Percentiles rank a stretch among this genome's conserved stretches.
Conservation (phyloP, 2,888 invertebrate genomes). For the Caenorhabditis virilis region DNA sequence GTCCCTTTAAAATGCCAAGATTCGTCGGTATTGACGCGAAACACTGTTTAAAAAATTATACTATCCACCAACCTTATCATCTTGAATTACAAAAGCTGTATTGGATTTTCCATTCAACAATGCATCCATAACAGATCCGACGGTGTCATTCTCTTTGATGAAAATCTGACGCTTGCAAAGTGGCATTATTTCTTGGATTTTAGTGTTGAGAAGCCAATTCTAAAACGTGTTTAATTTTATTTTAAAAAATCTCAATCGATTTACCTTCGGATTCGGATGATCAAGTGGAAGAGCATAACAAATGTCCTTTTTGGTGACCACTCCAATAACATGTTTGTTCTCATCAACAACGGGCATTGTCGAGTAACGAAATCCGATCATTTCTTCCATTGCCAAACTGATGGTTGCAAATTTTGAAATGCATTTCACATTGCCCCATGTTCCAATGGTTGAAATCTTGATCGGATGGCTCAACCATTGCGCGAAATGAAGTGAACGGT, state of each 20-base stretch:
- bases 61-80: conserved; percentile 27
- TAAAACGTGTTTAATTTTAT: background rate
- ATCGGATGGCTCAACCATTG: conserved; percentile 50
- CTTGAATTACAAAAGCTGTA: conserved; percentile 28
- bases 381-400: conserved; percentile 34
- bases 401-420: conserved; percentile 20
- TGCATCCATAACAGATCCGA: conserved; percentile 21
- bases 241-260: background rate
- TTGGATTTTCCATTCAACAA: conserved; percentile 10
- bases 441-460: conserved; percentile 41
- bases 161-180: conserved; percentile 15
- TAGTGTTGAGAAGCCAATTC: conserved; percentile 20
- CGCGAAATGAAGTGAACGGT: conserved; percentile 53
- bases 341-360: conserved; percentile 46
- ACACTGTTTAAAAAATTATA: too few relatives aligned
- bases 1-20: too few relatives aligned
- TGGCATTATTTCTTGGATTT: conserved; percentile 19
- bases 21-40: too few relatives aligned
- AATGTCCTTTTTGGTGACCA: conserved; percentile 34
- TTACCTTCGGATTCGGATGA: background rate
- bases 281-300: conserved; percentile 16
- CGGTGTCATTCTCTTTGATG: conserved; percentile 15
- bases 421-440: conserved; percentile 36
- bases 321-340: conserved; percentile 20
- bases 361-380: conserved; percentile 47